These are phyloP conservation scores for Conopomorpha cramerella DNA, from an alignment of 1,140 invertebrate genomes.

Conservation along the genomic window DNA sequence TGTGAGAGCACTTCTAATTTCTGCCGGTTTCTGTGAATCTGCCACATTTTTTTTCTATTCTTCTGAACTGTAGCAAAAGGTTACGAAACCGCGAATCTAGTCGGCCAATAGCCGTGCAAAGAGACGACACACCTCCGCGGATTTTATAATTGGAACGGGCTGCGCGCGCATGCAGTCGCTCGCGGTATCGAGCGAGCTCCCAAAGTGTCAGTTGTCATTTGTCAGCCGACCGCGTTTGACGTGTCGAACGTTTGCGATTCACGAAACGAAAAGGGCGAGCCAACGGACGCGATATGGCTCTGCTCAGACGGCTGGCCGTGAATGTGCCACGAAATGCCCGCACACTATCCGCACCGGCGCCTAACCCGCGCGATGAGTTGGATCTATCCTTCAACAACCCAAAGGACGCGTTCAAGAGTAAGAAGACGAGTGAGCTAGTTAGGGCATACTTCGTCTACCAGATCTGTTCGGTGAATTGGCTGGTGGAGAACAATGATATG, in stretches of 20 bases:
- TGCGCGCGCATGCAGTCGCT: slow-evolving; percentile 32
- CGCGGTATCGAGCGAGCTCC: slow-evolving; percentile 38
- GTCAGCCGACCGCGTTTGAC: slow-evolving; percentile 22
- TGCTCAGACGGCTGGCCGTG: slow-evolving; percentile 37
- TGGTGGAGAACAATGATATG: slow-evolving; percentile 95
- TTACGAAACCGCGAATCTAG: too few relatives aligned
- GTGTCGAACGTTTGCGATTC: slow-evolving; percentile 25
- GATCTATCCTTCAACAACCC: slow-evolving; percentile 88
- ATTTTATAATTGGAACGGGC: slow-evolving; percentile 44
- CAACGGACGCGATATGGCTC: slow-evolving; percentile 34
- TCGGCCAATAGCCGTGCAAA: slow-evolving; percentile 23
- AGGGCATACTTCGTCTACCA: slow-evolving; percentile 93
- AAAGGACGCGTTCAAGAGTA: slow-evolving; percentile 87
- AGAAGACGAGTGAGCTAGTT: slow-evolving; percentile 91
- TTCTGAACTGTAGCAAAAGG: too few relatives aligned
- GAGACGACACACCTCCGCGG: slow-evolving; percentile 42
- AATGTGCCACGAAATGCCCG: slow-evolving; percentile 32
- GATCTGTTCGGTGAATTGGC: slow-evolving; percentile 85
- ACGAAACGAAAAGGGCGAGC: slow-evolving; percentile 26
- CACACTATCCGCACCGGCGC: slow-evolving; percentile 26
- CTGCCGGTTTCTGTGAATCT: too few relatives aligned
- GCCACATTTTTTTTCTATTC: too few relatives aligned
- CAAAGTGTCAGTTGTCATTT: slow-evolving; percentile 46
- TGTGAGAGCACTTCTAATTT: too few relatives aligned
- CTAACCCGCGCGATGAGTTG: slow-evolving; percentile 69